Percentiles rank a stretch among this genome's conserved stretches.
Evolutionary conservation across 2,797 vertebrate genomes (phyloP).

Genomic region (Sarcophilus harrisii): DNA sequence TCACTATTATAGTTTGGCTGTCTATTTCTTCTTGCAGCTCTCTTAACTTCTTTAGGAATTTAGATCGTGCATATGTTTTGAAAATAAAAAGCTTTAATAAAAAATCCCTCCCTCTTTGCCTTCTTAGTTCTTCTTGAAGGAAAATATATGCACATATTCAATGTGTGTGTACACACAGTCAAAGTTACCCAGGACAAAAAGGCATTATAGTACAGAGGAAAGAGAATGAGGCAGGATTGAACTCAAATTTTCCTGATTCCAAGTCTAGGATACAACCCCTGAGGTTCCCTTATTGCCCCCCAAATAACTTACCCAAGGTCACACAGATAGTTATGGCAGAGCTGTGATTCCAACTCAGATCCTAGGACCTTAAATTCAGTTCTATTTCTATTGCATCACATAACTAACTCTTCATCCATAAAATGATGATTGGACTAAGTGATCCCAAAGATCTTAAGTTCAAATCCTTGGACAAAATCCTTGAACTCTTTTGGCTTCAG

Average conservation of each 20-base stretch:
- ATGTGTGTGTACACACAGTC: neutral
- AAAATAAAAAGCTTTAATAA: too few relatives aligned
- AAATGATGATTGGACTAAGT: neutral
- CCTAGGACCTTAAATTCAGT: slow-evolving; percentile 27
- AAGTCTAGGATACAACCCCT: neutral
- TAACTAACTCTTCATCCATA: neutral
- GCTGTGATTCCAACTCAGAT: slow-evolving; percentile 9
- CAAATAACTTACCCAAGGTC: neutral
- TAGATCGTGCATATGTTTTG: too few relatives aligned
- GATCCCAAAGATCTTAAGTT: neutral
- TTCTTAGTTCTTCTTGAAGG: slow-evolving; percentile 25
- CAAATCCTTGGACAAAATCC: neutral
- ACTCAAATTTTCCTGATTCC: slow-evolving; percentile 14
- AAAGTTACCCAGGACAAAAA: neutral
- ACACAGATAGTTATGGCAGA: neutral
- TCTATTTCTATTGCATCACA: slow-evolving; percentile 46
- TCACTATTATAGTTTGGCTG: too few relatives aligned
- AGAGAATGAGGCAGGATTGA: neutral
- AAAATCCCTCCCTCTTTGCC: neutral
- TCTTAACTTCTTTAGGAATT: too few relatives aligned
- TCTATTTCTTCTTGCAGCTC: too few relatives aligned
- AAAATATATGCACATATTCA: neutral
- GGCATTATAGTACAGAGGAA: too few relatives aligned
- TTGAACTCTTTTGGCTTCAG: neutral
- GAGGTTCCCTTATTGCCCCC: too few relatives aligned